Evolutionary conservation across 2,113 vertebrate species (phyloP).

Genomic region (Girardinichthys multiradiatus): DNA sequence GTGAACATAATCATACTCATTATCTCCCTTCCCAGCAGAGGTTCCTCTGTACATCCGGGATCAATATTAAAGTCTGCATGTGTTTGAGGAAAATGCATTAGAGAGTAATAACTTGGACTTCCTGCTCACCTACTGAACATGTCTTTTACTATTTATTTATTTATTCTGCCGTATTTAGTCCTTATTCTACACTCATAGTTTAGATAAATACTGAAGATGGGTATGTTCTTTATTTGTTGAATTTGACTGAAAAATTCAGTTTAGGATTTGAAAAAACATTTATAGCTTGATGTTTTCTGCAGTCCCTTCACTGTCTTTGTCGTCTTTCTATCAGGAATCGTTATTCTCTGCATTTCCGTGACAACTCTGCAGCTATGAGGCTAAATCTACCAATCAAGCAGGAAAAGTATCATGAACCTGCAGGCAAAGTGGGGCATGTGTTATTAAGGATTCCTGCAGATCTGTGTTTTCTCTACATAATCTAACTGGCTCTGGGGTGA

Average conservation of each 20-base stretch:
- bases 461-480: background rate
- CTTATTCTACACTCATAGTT: background rate
- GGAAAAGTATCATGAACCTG: background rate
- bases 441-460: background rate
- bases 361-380: slow-evolving; percentile 9
- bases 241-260: too few species aligned
- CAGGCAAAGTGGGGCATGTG: background rate
- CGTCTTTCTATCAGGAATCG: background rate
- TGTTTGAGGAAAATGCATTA: slow-evolving; percentile 44
- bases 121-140: slow-evolving; percentile 5
- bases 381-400: background rate
- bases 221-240: background rate
- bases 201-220: background rate
- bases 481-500: background rate
- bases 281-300: background rate
- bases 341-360: background rate
- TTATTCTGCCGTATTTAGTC: too few species aligned
- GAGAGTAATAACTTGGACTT: slow-evolving; percentile 31
- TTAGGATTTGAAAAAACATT: too few species aligned
- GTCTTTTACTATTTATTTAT: background rate
- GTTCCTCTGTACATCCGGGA: background rate
- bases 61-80: slow-evolving; percentile 22
- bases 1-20: background rate
- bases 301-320: background rate
- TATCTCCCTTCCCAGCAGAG: slow-evolving; percentile 37